Conservation (phyloP, 1,140 invertebrate species). For the Ceratosolen fusciceps region DNA sequence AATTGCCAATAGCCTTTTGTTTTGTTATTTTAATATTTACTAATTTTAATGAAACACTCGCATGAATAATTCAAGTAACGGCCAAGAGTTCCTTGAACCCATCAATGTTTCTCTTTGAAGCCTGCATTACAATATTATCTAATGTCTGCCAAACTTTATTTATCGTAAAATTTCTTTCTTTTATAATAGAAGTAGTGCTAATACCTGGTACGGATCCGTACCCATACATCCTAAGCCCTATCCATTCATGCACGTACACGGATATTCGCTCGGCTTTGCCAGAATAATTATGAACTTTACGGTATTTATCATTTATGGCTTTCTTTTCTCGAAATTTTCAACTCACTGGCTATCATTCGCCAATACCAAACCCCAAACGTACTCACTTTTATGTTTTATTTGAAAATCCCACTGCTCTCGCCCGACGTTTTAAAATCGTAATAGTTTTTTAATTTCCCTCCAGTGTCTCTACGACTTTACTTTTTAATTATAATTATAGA, state of each 20-base stretch:
- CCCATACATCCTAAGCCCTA: no score
- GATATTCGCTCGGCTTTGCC: background rate
- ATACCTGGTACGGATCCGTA: background rate
- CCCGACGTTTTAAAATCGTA: background rate
- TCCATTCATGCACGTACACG: no score
- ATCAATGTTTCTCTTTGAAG: background rate
- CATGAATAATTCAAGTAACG: background rate
- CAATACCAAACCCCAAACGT: background rate
- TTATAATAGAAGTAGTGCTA: background rate
- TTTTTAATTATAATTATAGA: background rate
- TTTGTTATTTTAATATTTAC: background rate
- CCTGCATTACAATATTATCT: background rate
- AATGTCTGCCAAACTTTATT: background rate
- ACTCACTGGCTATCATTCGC: background rate
- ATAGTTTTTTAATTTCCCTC: background rate
- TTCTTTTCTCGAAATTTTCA: slow-evolving; percentile 11
- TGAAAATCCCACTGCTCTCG: background rate
- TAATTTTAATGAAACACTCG: background rate
- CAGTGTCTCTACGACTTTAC: background rate
- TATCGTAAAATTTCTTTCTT: background rate
- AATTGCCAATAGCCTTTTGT: no score
- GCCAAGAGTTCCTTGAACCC: no score
- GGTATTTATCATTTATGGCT: slow-evolving; percentile 9
- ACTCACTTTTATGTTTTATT: background rate
- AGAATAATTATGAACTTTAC: slow-evolving; percentile 6